A percentile compares a stretch with the other conserved stretches of the same genome.
Conservation (phyloP, 2,888 invertebrate species). For the Watsonalla cultraria region DNA sequence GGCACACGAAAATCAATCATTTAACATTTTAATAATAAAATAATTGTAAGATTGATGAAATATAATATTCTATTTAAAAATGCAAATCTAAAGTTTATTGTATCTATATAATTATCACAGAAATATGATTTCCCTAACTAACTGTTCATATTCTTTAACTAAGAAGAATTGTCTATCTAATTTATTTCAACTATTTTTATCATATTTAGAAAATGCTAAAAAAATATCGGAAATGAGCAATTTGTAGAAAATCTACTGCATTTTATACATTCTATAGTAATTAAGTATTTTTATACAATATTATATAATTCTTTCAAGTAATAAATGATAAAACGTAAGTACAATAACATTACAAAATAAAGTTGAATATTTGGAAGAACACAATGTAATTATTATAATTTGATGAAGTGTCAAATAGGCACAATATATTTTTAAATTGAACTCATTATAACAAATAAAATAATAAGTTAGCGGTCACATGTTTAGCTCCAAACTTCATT, state of each 20-base stretch:
- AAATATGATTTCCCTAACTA: slow-evolving; percentile 39
- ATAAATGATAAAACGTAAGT: too few relatives aligned
- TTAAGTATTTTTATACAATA: neutral
- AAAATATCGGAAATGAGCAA: neutral
- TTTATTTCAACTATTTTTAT: slow-evolving; percentile 13
- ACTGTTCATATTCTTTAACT: slow-evolving; percentile 12
- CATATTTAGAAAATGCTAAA: too few relatives aligned
- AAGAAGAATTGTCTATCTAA: slow-evolving; percentile 3
- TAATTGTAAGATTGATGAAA: slow-evolving; percentile 5
- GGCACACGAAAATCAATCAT: slow-evolving; percentile 13
- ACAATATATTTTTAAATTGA: too few relatives aligned
- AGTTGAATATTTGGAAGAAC: too few relatives aligned
- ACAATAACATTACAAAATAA: too few relatives aligned
- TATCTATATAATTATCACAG: slow-evolving; percentile 53
- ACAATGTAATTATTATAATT: too few relatives aligned
- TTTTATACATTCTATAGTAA: slow-evolving; percentile 1
- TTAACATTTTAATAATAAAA: slow-evolving; percentile 13
- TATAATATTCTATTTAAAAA: slow-evolving; percentile 25
- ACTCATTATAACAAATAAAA: too few relatives aligned
- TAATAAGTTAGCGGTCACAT: too few relatives aligned
- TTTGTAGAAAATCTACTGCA: slow-evolving; percentile 1
- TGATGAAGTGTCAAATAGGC: too few relatives aligned
- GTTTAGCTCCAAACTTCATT: too few relatives aligned
- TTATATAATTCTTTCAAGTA: too few relatives aligned
- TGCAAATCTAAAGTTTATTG: slow-evolving; percentile 29